Evolutionary conservation across 1,140 invertebrate genomes (phyloP).

Genomic region (Atta cephalotes): DNA sequence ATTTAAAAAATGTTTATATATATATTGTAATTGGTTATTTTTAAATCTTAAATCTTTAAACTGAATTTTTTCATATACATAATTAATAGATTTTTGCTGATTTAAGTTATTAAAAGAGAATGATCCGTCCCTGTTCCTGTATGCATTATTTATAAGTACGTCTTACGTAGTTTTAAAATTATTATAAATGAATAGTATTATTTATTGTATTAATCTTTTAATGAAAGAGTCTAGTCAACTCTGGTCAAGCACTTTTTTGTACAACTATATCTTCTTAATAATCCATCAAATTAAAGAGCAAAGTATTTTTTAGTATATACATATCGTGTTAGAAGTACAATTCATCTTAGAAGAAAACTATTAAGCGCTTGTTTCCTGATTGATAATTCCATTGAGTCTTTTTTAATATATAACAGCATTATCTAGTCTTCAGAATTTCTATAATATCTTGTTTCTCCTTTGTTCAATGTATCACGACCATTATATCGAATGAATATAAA

Average conservation of each 20-base stretch:
- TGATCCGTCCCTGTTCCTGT: constrained; percentile 63
- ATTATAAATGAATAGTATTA: constrained; percentile 38
- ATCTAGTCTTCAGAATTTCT: constrained; percentile 45
- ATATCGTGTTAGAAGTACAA: constrained; percentile 82
- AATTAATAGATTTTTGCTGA: background rate
- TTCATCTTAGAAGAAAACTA: constrained; percentile 59
- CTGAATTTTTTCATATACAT: background rate
- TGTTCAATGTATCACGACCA: constrained; percentile 53
- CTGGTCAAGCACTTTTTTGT: constrained; percentile 68
- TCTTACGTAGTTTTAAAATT: constrained; percentile 53
- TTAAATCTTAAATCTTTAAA: constrained; percentile 15
- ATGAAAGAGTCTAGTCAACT: constrained; percentile 51
- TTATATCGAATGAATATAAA: constrained; percentile 52
- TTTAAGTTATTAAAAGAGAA: background rate
- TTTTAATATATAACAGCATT: constrained; percentile 31
- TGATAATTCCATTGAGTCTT: constrained; percentile 34
- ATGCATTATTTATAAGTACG: constrained; percentile 50
- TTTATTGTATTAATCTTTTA: constrained; percentile 30
- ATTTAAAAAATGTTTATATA: constrained; percentile 13
- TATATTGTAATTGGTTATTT: background rate
- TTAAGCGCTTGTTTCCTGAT: constrained; percentile 60
- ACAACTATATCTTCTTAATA: constrained; percentile 61
- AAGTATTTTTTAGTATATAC: constrained; percentile 83
- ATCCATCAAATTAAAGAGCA: constrained; percentile 70
- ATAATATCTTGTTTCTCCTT: constrained; percentile 62